A percentile compares a stretch with the other conserved stretches of the same genome.
These are phyloP conservation scores for Phyto melanocephala DNA, from an alignment of 2,888 invertebrate species.

Conservation along the genomic window DNA sequence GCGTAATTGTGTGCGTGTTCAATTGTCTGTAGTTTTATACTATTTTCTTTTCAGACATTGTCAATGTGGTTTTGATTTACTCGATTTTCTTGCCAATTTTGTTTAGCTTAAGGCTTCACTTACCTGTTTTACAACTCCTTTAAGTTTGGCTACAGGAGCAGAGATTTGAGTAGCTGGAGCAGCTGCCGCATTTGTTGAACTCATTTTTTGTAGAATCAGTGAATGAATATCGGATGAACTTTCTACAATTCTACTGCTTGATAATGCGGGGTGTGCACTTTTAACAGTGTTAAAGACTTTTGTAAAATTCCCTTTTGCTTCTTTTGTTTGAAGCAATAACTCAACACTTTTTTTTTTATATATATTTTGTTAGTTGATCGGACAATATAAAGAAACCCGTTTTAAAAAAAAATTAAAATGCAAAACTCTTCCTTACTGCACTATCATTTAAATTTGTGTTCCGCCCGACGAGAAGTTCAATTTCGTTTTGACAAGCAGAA, in stretches of 20 bases:
- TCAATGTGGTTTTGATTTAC: slow-evolving; percentile 58
- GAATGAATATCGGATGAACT: slow-evolving; percentile 56
- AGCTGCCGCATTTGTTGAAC: slow-evolving; percentile 74
- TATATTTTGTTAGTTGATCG: slow-evolving; percentile 28
- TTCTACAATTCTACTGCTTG: slow-evolving; percentile 21
- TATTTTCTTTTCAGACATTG: background rate
- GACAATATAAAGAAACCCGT: slow-evolving; percentile 47
- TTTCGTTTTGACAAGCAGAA: slow-evolving; percentile 67
- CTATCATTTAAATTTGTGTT: slow-evolving; percentile 56
- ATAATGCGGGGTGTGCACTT: slow-evolving; percentile 55
- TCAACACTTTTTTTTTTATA: slow-evolving; percentile 28
- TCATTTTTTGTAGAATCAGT: slow-evolving; percentile 71
- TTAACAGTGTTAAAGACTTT: slow-evolving; percentile 30
- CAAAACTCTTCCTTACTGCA: slow-evolving; percentile 43
- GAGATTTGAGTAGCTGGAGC: slow-evolving; percentile 73
- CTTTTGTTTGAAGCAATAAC: slow-evolving; percentile 41
- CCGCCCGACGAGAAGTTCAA: slow-evolving; percentile 67
- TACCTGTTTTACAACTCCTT: slow-evolving; percentile 78
- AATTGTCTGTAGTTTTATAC: slow-evolving; percentile 54
- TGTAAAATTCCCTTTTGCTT: slow-evolving; percentile 7
- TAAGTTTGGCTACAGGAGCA: slow-evolving; percentile 71
- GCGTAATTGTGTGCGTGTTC: slow-evolving; percentile 61
- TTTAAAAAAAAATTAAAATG: slow-evolving; percentile 46
- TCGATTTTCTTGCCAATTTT: slow-evolving; percentile 11
- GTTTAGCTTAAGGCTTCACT: slow-evolving; percentile 61